Conservation (phyloP, 2,888 invertebrate genomes). For the Chaetogeoica ovagalla region DNA sequence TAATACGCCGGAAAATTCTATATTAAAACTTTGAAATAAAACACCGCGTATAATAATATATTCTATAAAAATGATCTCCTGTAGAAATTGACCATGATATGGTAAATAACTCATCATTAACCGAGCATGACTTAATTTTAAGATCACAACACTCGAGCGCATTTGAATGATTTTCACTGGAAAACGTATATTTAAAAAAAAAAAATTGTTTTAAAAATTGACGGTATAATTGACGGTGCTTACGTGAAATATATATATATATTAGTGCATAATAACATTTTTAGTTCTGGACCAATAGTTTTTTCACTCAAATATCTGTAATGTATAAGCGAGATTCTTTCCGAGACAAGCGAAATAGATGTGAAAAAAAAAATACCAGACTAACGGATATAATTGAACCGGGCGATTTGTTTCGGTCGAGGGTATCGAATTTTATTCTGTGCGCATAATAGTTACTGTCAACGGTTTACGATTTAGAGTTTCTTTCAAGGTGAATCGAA, state of each 20-base stretch:
- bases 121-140: slow-evolving; percentile 5
- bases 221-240: background rate
- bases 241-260: background rate
- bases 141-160: background rate
- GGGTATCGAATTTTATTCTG: slow-evolving; percentile 17
- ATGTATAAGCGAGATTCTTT: slow-evolving; percentile 13
- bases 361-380: background rate
- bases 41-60: background rate
- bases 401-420: slow-evolving; percentile 23
- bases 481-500: background rate
- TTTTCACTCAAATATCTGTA: background rate
- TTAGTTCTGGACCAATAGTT: slow-evolving; percentile 2
- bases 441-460: background rate
- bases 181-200: background rate
- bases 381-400: slow-evolving; percentile 37
- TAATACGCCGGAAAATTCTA: no score
- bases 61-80: background rate
- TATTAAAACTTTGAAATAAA: background rate
- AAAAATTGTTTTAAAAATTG: background rate
- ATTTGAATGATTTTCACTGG: slow-evolving; percentile 3
- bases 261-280: background rate
- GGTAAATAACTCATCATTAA: background rate
- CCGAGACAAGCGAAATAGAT: background rate
- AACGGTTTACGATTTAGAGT: background rate
- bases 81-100: background rate